These are phyloP conservation scores for Coelopa pilipes DNA, from an alignment of 2,888 invertebrate genomes.

Conservation along the genomic window DNA sequence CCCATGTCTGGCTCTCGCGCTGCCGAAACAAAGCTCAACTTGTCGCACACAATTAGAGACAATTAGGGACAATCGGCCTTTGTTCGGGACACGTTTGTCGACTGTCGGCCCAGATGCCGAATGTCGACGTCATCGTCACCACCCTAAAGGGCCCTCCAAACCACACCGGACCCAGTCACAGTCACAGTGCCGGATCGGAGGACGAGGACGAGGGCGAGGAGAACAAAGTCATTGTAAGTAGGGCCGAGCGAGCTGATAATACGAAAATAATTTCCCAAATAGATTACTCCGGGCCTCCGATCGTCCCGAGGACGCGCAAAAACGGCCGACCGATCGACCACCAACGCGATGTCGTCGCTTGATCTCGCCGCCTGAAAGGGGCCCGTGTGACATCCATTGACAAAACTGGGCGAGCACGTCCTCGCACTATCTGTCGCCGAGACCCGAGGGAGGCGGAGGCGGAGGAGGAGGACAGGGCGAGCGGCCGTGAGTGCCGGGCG, in stretches of 20 bases:
- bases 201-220: too few relatives aligned
- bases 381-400: constrained; percentile 46
- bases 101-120: too few relatives aligned
- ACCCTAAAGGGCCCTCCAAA: too few relatives aligned
- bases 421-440: background rate
- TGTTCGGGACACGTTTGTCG: constrained; percentile 49
- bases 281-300: constrained; percentile 5
- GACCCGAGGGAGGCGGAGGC: background rate
- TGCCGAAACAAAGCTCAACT: constrained; percentile 12
- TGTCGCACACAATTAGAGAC: constrained; percentile 55
- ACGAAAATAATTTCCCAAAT: constrained; percentile 58
- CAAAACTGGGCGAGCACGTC: constrained; percentile 39
- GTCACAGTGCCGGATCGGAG: too few relatives aligned
- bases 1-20: background rate
- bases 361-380: constrained; percentile 32
- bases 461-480: background rate
- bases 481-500: background rate
- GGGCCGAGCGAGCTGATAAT: constrained; percentile 51
- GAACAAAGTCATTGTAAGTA: too few relatives aligned
- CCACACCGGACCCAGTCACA: constrained; percentile 3
- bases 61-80: constrained; percentile 57
- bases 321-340: constrained; percentile 30
- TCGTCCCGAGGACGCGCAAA: constrained; percentile 15
- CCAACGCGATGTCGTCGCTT: constrained; percentile 32
- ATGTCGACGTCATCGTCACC: too few relatives aligned